Conservation (phyloP, 2,888 invertebrate genomes). For the Disparrhopalites patrizii region DNA sequence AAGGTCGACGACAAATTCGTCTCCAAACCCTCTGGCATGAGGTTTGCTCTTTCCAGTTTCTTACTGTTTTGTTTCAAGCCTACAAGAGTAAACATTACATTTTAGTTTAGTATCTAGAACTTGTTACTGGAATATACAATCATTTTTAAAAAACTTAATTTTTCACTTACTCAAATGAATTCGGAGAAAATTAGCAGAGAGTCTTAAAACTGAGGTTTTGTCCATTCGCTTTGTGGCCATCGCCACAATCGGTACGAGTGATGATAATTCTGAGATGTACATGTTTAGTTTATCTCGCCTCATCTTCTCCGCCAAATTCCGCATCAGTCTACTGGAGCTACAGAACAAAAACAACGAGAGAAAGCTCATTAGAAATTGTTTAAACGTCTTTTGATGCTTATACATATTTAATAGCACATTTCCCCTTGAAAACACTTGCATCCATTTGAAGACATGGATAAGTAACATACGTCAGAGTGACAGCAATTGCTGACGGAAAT, state of each 20-base stretch:
- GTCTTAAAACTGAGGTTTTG: constrained; percentile 82
- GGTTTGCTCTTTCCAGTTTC: constrained; percentile 32
- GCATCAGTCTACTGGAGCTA: constrained; percentile 64
- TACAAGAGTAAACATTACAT: constrained; percentile 15
- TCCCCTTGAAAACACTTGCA: neutral
- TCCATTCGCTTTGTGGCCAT: constrained; percentile 79
- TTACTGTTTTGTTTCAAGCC: constrained; percentile 47
- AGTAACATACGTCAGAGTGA: no score
- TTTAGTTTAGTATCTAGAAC: neutral
- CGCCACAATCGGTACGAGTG: constrained; percentile 76
- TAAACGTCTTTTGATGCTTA: neutral
- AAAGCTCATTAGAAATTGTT: neutral
- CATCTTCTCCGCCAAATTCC: constrained; percentile 87
- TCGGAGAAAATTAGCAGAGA: constrained; percentile 79
- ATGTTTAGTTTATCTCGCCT: constrained; percentile 83
- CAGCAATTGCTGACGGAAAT: no score
- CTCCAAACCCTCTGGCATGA: constrained; percentile 37
- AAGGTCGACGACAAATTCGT: constrained; percentile 50
- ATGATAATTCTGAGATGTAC: constrained; percentile 75
- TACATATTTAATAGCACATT: neutral
- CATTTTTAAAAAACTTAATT: neutral
- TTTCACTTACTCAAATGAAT: constrained; percentile 56
- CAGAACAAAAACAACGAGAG: constrained; percentile 30
- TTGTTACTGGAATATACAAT: neutral
- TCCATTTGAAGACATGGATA: no score